A percentile compares a stretch with the other conserved stretches of the same genome.
Evolutionary conservation across 2,888 invertebrate genomes (phyloP).

Genomic region (Rosalia funebris): DNA sequence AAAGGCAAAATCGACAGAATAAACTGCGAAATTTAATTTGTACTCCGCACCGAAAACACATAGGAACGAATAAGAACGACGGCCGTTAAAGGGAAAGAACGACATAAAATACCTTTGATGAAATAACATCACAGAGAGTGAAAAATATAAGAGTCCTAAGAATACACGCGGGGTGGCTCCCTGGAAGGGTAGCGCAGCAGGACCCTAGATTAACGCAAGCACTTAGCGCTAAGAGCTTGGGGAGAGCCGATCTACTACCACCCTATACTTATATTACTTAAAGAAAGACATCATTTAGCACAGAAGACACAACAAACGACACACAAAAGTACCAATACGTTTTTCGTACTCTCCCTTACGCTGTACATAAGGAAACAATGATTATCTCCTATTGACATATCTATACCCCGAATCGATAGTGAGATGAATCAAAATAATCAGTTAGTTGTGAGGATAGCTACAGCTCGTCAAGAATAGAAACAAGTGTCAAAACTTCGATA

Average conservation of each 20-base stretch:
- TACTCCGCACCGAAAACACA: not conserved
- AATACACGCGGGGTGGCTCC: constrained; percentile 42
- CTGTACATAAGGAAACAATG: no score
- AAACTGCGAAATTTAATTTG: constrained; percentile 8
- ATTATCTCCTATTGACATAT: no score
- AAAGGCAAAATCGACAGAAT: not conserved
- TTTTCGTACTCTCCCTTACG: not conserved
- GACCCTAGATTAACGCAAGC: constrained; percentile 50
- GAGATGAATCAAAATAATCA: no score
- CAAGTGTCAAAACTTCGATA: no score
- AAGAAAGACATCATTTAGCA: constrained; percentile 36
- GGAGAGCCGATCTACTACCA: constrained; percentile 52
- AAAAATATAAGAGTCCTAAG: constrained; percentile 50
- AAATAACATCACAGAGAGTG: constrained; percentile 26
- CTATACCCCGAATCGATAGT: no score
- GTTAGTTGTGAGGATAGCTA: no score
- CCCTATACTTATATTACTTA: constrained; percentile 57
- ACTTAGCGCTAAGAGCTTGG: constrained; percentile 62
- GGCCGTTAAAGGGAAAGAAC: constrained; percentile 2
- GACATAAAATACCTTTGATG: constrained; percentile 27
- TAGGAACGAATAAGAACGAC: not conserved
- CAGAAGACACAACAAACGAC: not conserved
- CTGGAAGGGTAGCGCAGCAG: constrained; percentile 27
- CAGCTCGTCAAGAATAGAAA: no score
- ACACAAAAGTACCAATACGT: not conserved